These are phyloP conservation scores for Stomatorhinus walkeri DNA, from an alignment of 2,797 vertebrate genomes.

Conservation along the genomic window DNA sequence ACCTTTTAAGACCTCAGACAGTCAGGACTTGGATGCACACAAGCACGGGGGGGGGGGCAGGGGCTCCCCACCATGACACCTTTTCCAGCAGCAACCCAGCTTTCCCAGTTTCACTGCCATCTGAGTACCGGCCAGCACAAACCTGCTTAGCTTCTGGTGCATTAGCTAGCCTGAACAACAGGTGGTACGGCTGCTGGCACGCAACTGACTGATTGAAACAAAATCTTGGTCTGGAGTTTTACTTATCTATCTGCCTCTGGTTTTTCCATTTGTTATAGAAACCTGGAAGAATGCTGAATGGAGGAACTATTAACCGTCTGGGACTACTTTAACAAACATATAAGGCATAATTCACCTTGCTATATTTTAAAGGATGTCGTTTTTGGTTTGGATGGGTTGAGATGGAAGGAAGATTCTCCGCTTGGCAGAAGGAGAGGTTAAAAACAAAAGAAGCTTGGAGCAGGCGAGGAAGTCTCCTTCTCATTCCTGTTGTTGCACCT, in stretches of 20 bases:
- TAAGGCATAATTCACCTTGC: not conserved
- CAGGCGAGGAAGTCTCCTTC: not conserved
- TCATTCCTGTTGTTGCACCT: not conserved
- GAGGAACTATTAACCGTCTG: not conserved
- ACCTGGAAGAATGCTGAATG: not conserved
- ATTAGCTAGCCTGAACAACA: not conserved
- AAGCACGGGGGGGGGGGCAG: not conserved
- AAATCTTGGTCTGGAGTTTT: not conserved
- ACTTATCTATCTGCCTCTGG: not conserved
- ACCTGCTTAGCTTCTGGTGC: not conserved
- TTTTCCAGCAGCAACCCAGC: not conserved
- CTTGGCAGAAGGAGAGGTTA: not conserved
- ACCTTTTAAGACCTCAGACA: not conserved
- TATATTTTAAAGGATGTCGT: not conserved
- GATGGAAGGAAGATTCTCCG: not conserved
- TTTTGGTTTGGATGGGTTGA: not conserved
- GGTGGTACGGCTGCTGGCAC: not conserved
- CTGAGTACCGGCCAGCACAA: not conserved
- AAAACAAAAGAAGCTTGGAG: not conserved
- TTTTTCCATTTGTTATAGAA: not conserved
- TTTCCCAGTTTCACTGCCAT: not conserved
- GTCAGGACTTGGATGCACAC: not conserved
- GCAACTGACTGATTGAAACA: not conserved
- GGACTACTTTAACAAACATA: not conserved
- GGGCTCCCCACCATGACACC: not conserved